These are phyloP conservation scores for Hipparchia sbordonii DNA, from an alignment of 2,888 invertebrate species.

Conservation along the genomic window DNA sequence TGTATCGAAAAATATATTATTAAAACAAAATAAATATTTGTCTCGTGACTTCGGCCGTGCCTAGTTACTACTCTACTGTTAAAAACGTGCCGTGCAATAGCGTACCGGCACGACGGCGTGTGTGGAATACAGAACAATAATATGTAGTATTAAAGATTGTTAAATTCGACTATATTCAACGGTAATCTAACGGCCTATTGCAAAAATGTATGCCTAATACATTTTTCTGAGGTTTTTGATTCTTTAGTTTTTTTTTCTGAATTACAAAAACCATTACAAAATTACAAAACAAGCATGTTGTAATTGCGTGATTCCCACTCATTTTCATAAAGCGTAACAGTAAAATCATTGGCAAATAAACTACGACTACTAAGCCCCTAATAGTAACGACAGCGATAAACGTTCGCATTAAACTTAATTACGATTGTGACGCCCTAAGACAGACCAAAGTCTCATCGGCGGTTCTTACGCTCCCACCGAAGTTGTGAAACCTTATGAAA, in stretches of 20 bases:
- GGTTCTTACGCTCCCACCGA: conserved; percentile 53
- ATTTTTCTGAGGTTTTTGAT: not conserved
- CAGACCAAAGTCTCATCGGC: conserved; percentile 47
- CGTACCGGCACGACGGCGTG: too few species aligned
- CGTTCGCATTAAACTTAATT: conserved; percentile 70
- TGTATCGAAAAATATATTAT: too few species aligned
- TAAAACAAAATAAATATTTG: too few species aligned
- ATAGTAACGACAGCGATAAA: conserved; percentile 66
- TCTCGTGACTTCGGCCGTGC: too few species aligned
- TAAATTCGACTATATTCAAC: too few species aligned
- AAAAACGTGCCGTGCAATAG: too few species aligned
- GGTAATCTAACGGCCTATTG: too few species aligned
- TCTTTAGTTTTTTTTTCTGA: not conserved
- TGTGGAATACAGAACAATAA: too few species aligned
- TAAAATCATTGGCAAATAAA: conserved; percentile 40
- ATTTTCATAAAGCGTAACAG: conserved; percentile 7
- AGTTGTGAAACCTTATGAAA: conserved; percentile 69
- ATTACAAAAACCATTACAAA: too few species aligned
- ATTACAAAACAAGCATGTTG: not conserved
- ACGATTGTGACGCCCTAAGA: conserved; percentile 54
- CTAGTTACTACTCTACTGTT: too few species aligned
- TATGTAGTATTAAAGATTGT: too few species aligned
- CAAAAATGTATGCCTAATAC: too few species aligned
- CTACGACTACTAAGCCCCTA: conserved; percentile 60
- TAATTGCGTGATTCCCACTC: not conserved